These are phyloP conservation scores for Bambusicola thoracicus DNA, from an alignment of 2,113 vertebrate genomes.

Conservation along the genomic window DNA sequence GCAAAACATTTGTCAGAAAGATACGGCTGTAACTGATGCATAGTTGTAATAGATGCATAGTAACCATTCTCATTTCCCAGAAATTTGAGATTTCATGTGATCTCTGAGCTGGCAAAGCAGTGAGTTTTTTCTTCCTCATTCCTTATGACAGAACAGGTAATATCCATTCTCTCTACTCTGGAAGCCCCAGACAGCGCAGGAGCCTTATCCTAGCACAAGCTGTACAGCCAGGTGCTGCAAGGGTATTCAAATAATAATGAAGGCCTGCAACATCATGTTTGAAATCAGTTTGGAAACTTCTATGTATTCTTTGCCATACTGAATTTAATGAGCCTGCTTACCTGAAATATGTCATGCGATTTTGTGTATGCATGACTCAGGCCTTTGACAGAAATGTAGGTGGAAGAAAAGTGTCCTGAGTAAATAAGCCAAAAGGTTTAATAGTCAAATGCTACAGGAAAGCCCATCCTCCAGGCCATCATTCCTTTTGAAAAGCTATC, in stretches of 20 bases:
- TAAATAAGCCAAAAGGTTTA: conserved; percentile 3
- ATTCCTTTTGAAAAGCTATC: conserved; percentile 11
- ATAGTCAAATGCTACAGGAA: neutral
- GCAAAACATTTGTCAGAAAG: neutral
- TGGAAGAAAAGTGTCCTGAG: neutral
- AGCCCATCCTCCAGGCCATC: conserved; percentile 19
- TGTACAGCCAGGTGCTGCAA: neutral
- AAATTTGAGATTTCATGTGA: neutral
- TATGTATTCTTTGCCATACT: neutral
- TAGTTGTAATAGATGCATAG: neutral
- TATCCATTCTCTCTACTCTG: neutral
- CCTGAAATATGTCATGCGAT: neutral
- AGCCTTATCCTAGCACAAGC: neutral
- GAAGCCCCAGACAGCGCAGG: neutral
- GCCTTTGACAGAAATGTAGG: neutral
- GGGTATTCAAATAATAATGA: neutral
- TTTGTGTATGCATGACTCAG: neutral
- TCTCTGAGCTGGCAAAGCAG: neutral
- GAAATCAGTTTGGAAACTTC: neutral
- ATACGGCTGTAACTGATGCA: fast-evolving
- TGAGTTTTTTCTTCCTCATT: neutral
- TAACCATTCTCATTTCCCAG: neutral
- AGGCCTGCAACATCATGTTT: neutral
- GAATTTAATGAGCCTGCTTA: neutral
- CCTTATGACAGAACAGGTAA: neutral